Conservation (phyloP, 2,797 vertebrate genomes). For the Allobates femoralis region DNA sequence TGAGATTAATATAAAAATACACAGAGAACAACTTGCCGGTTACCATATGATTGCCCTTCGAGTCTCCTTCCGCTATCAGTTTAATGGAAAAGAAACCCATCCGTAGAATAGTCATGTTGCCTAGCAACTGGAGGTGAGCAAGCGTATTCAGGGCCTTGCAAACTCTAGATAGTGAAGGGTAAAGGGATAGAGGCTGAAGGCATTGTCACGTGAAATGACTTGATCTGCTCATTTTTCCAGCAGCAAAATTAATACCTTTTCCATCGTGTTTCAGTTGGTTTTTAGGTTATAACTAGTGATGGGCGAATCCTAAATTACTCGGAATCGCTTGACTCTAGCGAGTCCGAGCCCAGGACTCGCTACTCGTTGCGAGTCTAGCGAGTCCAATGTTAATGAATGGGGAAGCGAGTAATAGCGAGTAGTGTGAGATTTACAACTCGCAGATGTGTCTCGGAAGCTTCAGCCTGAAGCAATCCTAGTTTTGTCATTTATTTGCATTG, state of each 20-base stretch:
- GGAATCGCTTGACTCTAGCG: too few species aligned
- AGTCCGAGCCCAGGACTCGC: too few species aligned
- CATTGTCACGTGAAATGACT: slow-evolving; percentile 38
- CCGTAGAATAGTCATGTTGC: slow-evolving; percentile 66
- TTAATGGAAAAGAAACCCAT: slow-evolving; percentile 53
- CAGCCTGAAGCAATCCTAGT: too few species aligned
- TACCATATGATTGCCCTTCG: slow-evolving; percentile 63
- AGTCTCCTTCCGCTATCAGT: slow-evolving; percentile 36
- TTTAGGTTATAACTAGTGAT: too few species aligned
- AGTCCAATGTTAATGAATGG: too few species aligned
- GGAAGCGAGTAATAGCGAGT: too few species aligned
- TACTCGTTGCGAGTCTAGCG: too few species aligned
- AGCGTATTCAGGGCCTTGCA: slow-evolving; percentile 61
- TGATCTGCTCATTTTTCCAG: slow-evolving; percentile 39
- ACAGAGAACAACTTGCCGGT: slow-evolving; percentile 33
- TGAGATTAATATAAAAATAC: slow-evolving; percentile 5
- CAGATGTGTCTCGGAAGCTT: too few species aligned
- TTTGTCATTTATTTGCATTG: too few species aligned
- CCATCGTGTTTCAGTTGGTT: slow-evolving; percentile 22
- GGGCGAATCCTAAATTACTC: too few species aligned
- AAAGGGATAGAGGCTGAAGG: slow-evolving; percentile 44
- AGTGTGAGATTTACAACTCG: too few species aligned
- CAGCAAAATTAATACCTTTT: slow-evolving; percentile 50
- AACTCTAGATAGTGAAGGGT: slow-evolving; percentile 51
- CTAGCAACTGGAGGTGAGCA: slow-evolving; percentile 72